Evolutionary conservation across 2,888 invertebrate genomes (phyloP).

Genomic region (Melipona beecheii): DNA sequence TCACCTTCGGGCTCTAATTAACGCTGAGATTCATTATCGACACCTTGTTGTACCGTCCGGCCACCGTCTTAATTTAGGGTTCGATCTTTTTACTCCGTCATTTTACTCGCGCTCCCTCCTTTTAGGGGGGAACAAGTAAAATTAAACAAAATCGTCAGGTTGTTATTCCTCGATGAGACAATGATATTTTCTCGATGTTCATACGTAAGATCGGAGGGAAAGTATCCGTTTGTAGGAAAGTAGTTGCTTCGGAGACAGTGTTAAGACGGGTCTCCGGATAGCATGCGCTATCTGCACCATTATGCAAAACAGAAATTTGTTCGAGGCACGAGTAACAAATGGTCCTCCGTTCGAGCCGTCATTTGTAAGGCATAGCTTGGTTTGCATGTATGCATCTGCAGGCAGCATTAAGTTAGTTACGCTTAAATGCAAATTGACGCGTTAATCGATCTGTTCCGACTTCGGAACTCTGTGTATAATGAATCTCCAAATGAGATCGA

Average conservation of each 20-base stretch:
- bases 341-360: constrained; percentile 72
- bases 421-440: constrained; percentile 83
- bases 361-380: constrained; percentile 74
- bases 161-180: too few relatives aligned
- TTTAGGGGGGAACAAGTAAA: background rate
- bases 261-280: background rate
- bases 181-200: too few relatives aligned
- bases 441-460: constrained; percentile 80
- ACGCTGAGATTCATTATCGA: constrained; percentile 82
- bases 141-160: background rate
- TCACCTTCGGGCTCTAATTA: constrained; percentile 80
- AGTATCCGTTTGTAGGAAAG: background rate
- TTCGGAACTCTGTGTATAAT: constrained; percentile 72
- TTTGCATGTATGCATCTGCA: constrained; percentile 73
- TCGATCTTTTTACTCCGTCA: constrained; percentile 53
- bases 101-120: constrained; percentile 16
- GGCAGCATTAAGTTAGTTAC: constrained; percentile 81
- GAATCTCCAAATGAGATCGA: constrained; percentile 46
- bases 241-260: background rate
- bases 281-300: constrained; percentile 27
- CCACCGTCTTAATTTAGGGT: constrained; percentile 77
- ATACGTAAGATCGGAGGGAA: background rate
- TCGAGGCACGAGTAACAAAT: constrained; percentile 70
- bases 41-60: constrained; percentile 73
- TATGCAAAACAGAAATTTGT: constrained; percentile 68